Base-by-base conservation (phyloP, 2,113 vertebrate species). In the Todiramphus saurophagus region DNA sequence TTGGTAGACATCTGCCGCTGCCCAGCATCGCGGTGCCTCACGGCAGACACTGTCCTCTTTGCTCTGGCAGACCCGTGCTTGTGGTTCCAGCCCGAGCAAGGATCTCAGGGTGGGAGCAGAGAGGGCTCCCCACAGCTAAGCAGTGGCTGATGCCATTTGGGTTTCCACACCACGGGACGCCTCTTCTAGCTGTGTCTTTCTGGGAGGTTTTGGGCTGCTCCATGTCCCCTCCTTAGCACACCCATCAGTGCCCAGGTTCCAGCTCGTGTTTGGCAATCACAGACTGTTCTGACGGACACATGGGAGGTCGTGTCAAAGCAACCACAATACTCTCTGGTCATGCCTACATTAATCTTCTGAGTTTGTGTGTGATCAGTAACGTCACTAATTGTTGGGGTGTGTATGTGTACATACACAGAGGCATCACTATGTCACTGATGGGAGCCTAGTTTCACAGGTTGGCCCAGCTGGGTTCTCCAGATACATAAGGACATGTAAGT, bases 291-390 rank as follows among this genome's bases (percentile, higher is more conserved):
- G 67, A 46, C 1, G 9, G 62, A 19, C 12, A 55, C 2, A 0
- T 39, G 37, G 30, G 39, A 85, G 19, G 21, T 43, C 5, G 0
- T 28, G 39, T 30, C 55, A 41, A 60, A 78, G 28, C 9, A 19
- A 50, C 16, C 27, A 27, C 30, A 17, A 9, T 63, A 56, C 56
- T 31, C 33, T 27, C 33, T 27, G 43, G 10, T 51, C 31, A 2
- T 20, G 4, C 24, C 64, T 77, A n/a, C 58, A 51, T 70, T 72
- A 4, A 30, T 31, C 18, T 33, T 87, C 35, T 24, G 50, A 63
- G 10, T 56, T 87, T 4, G 4, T 5, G 4, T 0, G 0, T 24
- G 9, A 62, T 72, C 21, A 46, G 12, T 33, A 67, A 10, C n/a
- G 16, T n/a, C 19, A 27, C 17, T 43, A 7, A 27, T 35, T 73